Base-by-base conservation (phyloP, 2,888 invertebrate species). In the Endotricha flammealis region DNA sequence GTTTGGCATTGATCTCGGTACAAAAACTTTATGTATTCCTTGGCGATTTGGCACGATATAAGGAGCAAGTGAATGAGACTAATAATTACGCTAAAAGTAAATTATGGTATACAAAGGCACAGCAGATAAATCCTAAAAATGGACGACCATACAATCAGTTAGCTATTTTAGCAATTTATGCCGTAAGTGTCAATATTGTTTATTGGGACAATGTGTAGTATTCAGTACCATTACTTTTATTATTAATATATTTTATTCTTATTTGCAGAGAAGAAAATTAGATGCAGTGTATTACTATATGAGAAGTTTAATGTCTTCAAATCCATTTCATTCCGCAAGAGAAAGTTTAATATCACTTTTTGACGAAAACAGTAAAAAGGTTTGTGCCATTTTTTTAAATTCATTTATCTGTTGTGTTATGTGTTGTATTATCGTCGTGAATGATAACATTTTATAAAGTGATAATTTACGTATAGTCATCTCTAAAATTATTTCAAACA, bases 241-340 rank as follows among this genome's bases (percentile, higher is more conserved):
- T 1, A 41, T 12, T 36, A 12, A 32, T 6, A 32, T 44, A 36
- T 37, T 48, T 43, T 51, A 0, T 29, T 36, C 9, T 50, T 55
- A 58, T 38, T 90, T 90, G 33, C 83, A 97, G 96, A 92, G 94
- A 80, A 90, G 96, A 64, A 96, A 95, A 88, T 88, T 98, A 48
- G 98, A 98, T 76, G 97, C 97, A n/a, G 95, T 98, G 4, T 98
- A 97, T 78, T 97, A 95, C 79, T 97, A 97, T 70, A 96, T 97
- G 94, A 90, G 98, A 57, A 97, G 97, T 77, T 87, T 98, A 54
- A 95, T 96, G 90, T 95, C 97, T 38, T 95, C 96, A 25, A 97
- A 96, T 89, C 95, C 97, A 1, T 94, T 97, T 67, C 91, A 92
- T 48, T 95, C 97, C 1, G 97, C 97, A n/a, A 90, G 93, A 52